Conservation (phyloP, 2,113 vertebrate genomes). For the Cyprinus carpio region DNA sequence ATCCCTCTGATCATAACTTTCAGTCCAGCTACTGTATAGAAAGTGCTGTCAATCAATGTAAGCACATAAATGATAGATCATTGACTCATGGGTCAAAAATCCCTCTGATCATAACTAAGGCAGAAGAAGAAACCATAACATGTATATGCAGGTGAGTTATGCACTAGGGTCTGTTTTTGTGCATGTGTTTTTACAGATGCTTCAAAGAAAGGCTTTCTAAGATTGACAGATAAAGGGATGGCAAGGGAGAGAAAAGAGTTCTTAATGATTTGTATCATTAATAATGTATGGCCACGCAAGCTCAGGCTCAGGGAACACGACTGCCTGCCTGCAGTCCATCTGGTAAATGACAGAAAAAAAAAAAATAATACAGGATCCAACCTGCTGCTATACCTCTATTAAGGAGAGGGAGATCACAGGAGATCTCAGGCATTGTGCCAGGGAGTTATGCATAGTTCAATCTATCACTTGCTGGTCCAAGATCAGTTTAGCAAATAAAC, state of each 20-base stretch:
- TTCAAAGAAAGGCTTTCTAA: not conserved
- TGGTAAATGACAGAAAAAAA: slow-evolving; percentile 50
- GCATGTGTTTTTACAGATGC: slow-evolving; percentile 4
- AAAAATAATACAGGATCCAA: not conserved
- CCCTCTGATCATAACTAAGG: slow-evolving; percentile 5
- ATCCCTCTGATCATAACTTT: too few relatives aligned
- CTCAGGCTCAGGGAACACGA: slow-evolving; percentile 48
- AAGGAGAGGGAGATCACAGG: not conserved
- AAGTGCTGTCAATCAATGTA: not conserved
- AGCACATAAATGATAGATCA: not conserved
- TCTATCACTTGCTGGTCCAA: not conserved
- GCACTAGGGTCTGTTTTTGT: not conserved
- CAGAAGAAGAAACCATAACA: not conserved
- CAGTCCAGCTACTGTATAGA: not conserved
- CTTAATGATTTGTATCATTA: slow-evolving; percentile 57
- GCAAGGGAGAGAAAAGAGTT: slow-evolving; percentile 38
- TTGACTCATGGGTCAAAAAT: slow-evolving; percentile 2
- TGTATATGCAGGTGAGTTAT: not conserved
- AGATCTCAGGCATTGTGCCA: slow-evolving; percentile 20
- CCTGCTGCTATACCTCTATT: slow-evolving; percentile 39
- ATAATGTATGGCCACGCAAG: slow-evolving; percentile 52
- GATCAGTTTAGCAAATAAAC: slow-evolving; percentile 13
- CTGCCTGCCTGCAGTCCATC: slow-evolving; percentile 56
- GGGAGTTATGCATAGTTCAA: slow-evolving; percentile 3
- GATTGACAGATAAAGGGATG: slow-evolving; percentile 41